Evolutionary conservation across 2,888 invertebrate species (phyloP).

Genomic region (Empis livida): DNA sequence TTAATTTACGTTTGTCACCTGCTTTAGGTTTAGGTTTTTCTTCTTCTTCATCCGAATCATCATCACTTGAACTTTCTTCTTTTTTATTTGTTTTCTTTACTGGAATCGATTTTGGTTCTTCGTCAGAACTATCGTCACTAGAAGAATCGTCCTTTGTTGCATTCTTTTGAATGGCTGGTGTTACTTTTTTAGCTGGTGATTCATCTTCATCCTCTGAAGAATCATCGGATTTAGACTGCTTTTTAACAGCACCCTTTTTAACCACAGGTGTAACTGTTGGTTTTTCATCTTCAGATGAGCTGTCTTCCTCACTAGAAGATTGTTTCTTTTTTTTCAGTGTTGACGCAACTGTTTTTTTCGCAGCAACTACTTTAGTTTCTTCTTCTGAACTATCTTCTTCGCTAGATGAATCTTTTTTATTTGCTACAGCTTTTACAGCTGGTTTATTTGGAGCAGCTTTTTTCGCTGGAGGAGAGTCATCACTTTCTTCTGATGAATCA

Average conservation of each 20-base stretch:
- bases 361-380: conserved; percentile 3
- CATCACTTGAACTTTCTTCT: conserved; percentile 21
- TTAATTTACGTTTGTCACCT: conserved; percentile 36
- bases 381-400: conserved; percentile 14
- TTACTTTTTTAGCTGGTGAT: conserved; percentile 15
- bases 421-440: conserved; percentile 13
- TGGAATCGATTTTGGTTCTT: neutral
- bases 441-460: conserved; percentile 3
- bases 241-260: conserved; percentile 7
- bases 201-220: conserved; percentile 12
- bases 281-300: conserved; percentile 19
- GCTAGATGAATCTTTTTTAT: conserved; percentile 9
- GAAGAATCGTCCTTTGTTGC: conserved; percentile 12
- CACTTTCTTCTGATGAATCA: conserved; percentile 11
- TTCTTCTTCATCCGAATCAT: conserved; percentile 25
- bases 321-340: neutral
- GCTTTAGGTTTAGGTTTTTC: conserved; percentile 18
- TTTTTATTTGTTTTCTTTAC: conserved; percentile 15
- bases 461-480: conserved; percentile 3
- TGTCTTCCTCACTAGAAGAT: conserved; percentile 28
- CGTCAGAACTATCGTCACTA: conserved; percentile 35
- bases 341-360: conserved; percentile 8
- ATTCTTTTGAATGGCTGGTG: conserved; percentile 6
- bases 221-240: conserved; percentile 10
- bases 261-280: conserved; percentile 1